A percentile compares a stretch with the other conserved stretches of the same genome.
phyloP scores from a whole-genome alignment of 1,140 invertebrate genomes.

The Orchesella cincta region DNA sequence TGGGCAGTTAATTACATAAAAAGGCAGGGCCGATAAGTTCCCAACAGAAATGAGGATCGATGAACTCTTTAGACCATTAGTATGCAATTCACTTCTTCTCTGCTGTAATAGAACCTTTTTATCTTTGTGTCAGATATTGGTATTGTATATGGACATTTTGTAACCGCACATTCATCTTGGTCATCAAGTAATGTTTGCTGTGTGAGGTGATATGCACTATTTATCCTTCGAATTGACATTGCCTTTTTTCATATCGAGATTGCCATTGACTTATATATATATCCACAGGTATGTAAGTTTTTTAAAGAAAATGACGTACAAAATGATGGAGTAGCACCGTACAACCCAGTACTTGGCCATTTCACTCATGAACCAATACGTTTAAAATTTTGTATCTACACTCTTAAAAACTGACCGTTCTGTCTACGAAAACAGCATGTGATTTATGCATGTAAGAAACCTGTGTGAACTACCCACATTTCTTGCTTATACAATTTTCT shows the following conservation, averaged over 20 bases:
- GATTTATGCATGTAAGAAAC: no score
- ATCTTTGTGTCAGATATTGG: background rate
- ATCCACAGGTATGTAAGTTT: no score
- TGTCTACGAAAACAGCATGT: no score
- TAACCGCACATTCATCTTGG: background rate
- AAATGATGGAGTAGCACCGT: no score
- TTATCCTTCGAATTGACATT: background rate
- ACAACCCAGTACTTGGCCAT: no score
- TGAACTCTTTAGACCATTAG: background rate
- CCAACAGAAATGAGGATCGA: slow-evolving; percentile 19
- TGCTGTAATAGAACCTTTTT: background rate
- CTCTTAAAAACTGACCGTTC: no score
- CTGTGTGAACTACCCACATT: no score
- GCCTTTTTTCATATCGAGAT: background rate
- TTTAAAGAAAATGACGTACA: no score
- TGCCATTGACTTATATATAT: background rate
- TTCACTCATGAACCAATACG: no score
- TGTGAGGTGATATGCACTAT: background rate
- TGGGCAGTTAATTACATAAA: background rate
- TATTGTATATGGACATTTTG: background rate
- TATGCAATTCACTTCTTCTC: background rate
- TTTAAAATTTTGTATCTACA: no score
- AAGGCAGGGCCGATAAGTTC: slow-evolving; percentile 3
- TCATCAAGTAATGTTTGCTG: background rate
- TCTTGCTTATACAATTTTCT: no score